Evolutionary conservation across 1,140 invertebrate genomes (phyloP), one percentile per base, ranked within the genome.

Genomic region (Drosophila insularis): DNA sequence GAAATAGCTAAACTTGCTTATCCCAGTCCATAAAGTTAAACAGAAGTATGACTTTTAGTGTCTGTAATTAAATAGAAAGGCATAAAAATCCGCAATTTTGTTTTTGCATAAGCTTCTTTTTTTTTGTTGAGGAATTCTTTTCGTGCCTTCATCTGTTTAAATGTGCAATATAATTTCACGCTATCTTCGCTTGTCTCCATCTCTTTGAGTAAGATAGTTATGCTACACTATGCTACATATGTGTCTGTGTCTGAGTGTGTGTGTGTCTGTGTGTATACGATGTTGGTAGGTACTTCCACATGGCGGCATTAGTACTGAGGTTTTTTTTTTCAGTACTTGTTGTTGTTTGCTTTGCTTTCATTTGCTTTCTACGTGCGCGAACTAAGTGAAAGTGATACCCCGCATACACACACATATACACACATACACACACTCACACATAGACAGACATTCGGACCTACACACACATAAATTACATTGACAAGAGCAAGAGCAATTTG

Each of bases 361-460:
- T 86, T 86, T 86, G 82, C 82, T 87, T 87, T 87, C 82, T 87
- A 89, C 74, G 75, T 81, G 84, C 82, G 79, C 82, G 67, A 80
- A 73, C 79, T 43, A 11, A 87, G 82, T 87, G 82, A 87, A 87
- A 87, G 82, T 87, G 82, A 87, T 87, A 87, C 61, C 71, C 69
- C 73, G 50, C 66, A 74, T 56, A 71, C 56, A 56, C 14, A 61
- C 23, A 35, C 37, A 62, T 37, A 54, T 1, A 19, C 17, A 69
- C 55, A 35, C 37, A 62, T 37, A 54, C 2, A 19, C 17, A 69
- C 55, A 73, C 14, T 31, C 23, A 63, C 59, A 43, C 23, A 27
- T 27, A 27, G 23, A 27, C 5, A 27, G 27, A 27, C 27, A 27
- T 5, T 68, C 13, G 39, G 10, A 40, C 27, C 62, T 4, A 63